A percentile compares a stretch with the other conserved stretches of the same genome.
Evolutionary conservation across 1,140 invertebrate genomes (phyloP).

Genomic region (Hylyphantes graminicola): DNA sequence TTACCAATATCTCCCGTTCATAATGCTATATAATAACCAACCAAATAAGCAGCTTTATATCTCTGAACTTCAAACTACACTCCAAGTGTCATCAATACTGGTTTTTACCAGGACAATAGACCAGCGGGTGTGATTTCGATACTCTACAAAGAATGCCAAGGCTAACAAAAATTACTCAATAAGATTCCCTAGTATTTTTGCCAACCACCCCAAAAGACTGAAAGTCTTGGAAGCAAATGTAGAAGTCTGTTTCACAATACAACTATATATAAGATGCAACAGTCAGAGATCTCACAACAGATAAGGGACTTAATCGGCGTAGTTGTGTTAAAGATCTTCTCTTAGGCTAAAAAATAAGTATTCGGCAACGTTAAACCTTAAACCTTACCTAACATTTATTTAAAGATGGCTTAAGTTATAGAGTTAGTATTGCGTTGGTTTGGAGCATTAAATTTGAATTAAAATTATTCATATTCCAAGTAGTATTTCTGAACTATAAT

Average conservation of each 20-base stretch:
- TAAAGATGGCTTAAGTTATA: no score
- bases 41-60: no score
- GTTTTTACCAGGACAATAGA: slow-evolving; percentile 1
- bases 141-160: not conserved
- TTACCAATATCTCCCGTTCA: no score
- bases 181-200: slow-evolving; percentile 53
- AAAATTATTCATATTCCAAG: no score
- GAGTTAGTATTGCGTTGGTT: no score
- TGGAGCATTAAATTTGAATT: no score
- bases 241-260: not conserved
- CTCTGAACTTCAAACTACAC: not conserved
- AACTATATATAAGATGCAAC: not conserved
- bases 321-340: no score
- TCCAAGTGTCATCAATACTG: not conserved
- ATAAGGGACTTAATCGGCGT: slow-evolving; percentile 15
- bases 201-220: slow-evolving; percentile 32
- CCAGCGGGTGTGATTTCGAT: not conserved
- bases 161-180: slow-evolving; percentile 24
- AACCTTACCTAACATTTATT: no score
- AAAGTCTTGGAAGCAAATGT: not conserved
- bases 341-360: no score
- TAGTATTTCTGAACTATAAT: no score
- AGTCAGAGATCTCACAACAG: slow-evolving; percentile 50
- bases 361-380: no score
- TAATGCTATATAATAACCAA: no score